phyloP scores from a whole-genome alignment of 1,140 invertebrate genomes.

The Panulirus ornatus region DNA sequence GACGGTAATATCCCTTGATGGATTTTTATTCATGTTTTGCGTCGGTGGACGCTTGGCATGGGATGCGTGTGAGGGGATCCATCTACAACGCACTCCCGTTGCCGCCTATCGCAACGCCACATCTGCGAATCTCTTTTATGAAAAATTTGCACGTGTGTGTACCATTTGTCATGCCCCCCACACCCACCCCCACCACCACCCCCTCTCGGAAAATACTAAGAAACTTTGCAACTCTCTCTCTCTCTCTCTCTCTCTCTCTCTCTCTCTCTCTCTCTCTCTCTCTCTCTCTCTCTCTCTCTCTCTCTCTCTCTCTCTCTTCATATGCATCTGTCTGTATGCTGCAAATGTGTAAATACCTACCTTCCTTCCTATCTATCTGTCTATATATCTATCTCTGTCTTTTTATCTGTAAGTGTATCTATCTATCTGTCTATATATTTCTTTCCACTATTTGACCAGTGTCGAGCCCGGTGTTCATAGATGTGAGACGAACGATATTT shows the following conservation, averaged over 20 bases:
- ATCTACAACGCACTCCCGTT: no score
- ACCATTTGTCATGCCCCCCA: no score
- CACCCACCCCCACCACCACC: no score
- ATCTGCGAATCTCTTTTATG: no score
- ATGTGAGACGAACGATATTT: no score
- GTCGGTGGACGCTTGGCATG: no score
- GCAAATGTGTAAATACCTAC: not conserved
- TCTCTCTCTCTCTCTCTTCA: not conserved
- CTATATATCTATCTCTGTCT: not conserved
- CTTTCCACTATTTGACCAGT: not conserved
- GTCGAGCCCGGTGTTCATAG: not conserved
- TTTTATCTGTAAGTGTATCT: not conserved
- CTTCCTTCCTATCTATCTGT: not conserved
- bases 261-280: constrained; percentile 19
- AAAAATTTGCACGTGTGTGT: no score
- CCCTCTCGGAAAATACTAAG: not conserved
- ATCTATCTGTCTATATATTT: not conserved
- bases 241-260: constrained; percentile 15
- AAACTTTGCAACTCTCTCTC: not conserved
- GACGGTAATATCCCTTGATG: no score
- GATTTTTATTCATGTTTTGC: no score
- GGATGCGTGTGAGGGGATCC: no score
- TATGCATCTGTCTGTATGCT: not conserved
- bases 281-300: constrained; percentile 14
- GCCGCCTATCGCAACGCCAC: no score